Evolutionary conservation across 2,113 vertebrate species (phyloP).

Genomic region (Hydrochoerus hydrochaeris): DNA sequence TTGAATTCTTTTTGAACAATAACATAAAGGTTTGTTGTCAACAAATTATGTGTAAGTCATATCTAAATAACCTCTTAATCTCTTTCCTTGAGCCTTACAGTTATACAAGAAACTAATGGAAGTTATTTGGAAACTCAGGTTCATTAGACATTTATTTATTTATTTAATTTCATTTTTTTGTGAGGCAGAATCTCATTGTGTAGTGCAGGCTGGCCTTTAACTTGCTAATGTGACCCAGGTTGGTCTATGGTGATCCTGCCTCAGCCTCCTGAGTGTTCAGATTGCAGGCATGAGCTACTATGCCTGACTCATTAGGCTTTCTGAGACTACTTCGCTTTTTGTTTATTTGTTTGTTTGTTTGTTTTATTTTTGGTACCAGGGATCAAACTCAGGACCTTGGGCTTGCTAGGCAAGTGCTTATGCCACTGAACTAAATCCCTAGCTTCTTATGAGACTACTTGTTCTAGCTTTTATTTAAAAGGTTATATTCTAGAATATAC

Average conservation of each 20-base stretch:
- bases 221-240: no score
- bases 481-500: background rate
- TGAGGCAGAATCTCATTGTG: background rate
- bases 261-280: no score
- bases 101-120: background rate
- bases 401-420: no score
- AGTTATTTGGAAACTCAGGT: conserved; percentile 26
- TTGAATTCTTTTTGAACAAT: conserved; percentile 35
- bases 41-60: background rate
- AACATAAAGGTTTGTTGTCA: background rate
- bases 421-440: no score
- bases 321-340: background rate
- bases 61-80: conserved; percentile 7
- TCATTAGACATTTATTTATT: background rate
- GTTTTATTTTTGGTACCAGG: no score
- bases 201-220: background rate
- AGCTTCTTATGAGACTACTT: background rate
- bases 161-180: no score
- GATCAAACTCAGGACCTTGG: no score
- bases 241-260: no score
- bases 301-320: background rate
- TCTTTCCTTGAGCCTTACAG: background rate
- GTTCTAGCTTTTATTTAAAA: background rate
- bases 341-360: no score
- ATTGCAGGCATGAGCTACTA: background rate